phyloP scores from a whole-genome alignment of 2,888 invertebrate genomes.

The Tiliacea citrago region DNA sequence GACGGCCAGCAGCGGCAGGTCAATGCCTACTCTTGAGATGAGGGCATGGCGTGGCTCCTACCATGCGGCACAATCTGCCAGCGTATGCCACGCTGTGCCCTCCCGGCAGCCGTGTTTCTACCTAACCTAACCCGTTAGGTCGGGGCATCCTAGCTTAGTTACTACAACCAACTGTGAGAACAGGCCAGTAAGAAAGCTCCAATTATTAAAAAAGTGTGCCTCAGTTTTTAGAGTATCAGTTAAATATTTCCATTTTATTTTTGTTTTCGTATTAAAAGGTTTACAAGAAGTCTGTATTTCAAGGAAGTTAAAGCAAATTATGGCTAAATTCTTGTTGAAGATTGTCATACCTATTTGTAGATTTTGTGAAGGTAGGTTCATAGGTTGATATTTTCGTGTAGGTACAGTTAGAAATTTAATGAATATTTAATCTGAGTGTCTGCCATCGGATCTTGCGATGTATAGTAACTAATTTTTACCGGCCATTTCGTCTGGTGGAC shows the following conservation, averaged over 20 bases:
- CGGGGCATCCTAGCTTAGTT: background rate
- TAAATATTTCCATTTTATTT: background rate
- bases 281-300: background rate
- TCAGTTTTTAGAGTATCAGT: background rate
- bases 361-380: background rate
- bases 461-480: conserved; percentile 24
- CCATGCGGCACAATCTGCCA: too few species aligned
- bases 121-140: background rate
- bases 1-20: too few species aligned
- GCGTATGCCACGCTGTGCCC: too few species aligned
- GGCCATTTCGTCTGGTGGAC: background rate
- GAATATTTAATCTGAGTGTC: conserved; percentile 4
- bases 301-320: background rate
- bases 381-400: background rate
- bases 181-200: background rate
- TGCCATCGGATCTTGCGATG: background rate
- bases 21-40: too few species aligned
- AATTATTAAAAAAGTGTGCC: too few species aligned
- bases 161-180: background rate
- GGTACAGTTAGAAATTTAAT: background rate
- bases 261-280: background rate
- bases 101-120: too few species aligned
- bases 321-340: background rate
- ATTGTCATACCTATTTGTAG: background rate
- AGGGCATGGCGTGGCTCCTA: too few species aligned